Evolutionary conservation across 2,888 invertebrate genomes (phyloP), one percentile per base, ranked within the genome.

Genomic region (Linnaemya vulpina): DNA sequence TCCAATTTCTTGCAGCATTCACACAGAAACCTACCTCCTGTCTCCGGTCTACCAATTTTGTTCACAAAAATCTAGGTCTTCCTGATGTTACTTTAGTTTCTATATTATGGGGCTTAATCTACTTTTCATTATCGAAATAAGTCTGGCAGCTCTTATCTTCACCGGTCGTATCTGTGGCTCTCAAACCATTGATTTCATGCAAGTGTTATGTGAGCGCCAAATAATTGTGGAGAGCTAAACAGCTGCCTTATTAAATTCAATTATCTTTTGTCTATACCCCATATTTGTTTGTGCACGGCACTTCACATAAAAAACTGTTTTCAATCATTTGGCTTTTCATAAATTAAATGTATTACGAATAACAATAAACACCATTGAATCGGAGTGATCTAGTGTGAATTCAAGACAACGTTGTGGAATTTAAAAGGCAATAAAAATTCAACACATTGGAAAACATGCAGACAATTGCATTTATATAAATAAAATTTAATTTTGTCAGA

Each of bases 251-350:
- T 53, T 43, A 40, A 35, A 55, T 51, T 8, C 25, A 15, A 43
- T 25, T 60, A 51, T 67, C 30, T 60, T 62, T 67, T 65, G 15
- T 1, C 20, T 58, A 30, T 60, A 38, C 58, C 55, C 70, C 77
- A 77, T 76, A 17, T 82, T 82, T 82, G 63, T 77, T 82, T 83
- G 83, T 67, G 55, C 83, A 83, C 83, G 83, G 83, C 83, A 83
- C 83, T 77, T 77, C 20, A 49, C 40, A 68, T 46, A 38, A 65
- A 82, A 43, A n/a, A 13, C 11, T 46, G 30, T 46, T 75, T 74
- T 53, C 13, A 25, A 53, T 35, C 8, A n/a, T 58, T 20, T 13
- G 15, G n/a, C 43, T 9, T 46, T 70, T 71, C 30, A 71, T 71
- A 82, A 77, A 78, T 73, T 78, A 43, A 13, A 38, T 60, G 53